phyloP scores from a whole-genome alignment of 2,888 invertebrate species.

The Macrosiphum euphorbiae region DNA sequence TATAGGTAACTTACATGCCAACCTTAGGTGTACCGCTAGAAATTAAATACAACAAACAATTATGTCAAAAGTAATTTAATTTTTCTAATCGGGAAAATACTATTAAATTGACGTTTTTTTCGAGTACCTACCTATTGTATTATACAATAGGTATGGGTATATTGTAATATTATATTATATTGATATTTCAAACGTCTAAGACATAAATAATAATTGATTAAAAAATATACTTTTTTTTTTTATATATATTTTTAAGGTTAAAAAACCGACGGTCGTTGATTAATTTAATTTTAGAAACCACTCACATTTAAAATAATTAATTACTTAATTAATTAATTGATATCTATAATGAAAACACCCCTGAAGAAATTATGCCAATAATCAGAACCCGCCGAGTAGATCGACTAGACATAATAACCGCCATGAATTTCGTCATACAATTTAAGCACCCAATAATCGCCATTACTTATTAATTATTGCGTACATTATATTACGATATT shows the following conservation, averaged over 20 bases:
- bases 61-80: background rate
- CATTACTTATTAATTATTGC: background rate
- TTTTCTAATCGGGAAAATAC: background rate
- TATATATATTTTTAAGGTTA: background rate
- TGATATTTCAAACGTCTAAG: background rate
- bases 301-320: background rate
- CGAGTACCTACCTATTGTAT: no score
- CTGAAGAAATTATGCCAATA: background rate
- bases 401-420: background rate
- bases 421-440: background rate
- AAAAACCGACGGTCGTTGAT: background rate
- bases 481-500: background rate
- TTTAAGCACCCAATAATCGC: background rate
- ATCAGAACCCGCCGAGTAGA: background rate
- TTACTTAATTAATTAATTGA: slow-evolving; percentile 2
- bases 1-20: no score
- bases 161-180: background rate
- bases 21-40: background rate
- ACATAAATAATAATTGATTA: background rate
- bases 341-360: background rate
- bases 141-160: background rate
- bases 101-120: background rate
- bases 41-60: background rate
- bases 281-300: background rate
- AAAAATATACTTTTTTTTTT: no score